These are phyloP conservation scores for Drosophila melanica DNA, from an alignment of 1,140 invertebrate genomes.

Conservation along the genomic window DNA sequence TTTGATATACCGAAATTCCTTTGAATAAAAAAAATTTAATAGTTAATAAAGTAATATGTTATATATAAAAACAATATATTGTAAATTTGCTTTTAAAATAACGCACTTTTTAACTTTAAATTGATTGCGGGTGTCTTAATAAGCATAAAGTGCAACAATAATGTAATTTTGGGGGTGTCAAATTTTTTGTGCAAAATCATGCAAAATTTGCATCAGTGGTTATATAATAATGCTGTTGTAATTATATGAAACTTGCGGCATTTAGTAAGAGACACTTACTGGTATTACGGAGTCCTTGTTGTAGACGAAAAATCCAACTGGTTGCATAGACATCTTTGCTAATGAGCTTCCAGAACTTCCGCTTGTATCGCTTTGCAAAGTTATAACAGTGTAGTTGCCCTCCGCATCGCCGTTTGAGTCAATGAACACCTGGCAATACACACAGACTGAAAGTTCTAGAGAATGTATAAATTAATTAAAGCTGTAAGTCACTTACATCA, in stretches of 20 bases:
- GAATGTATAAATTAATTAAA: neutral
- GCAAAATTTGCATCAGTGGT: too few species aligned
- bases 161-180: too few species aligned
- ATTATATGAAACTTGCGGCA: neutral
- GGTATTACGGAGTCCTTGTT: conserved; percentile 85
- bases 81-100: too few species aligned
- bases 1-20: conserved; percentile 88
- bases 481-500: conserved; percentile 86
- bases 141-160: too few species aligned
- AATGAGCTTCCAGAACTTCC: conserved; percentile 41
- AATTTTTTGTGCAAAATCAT: too few species aligned
- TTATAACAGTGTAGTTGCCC: conserved; percentile 94
- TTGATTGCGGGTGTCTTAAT: too few species aligned
- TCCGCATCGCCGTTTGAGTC: conserved; percentile 95
- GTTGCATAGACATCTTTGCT: conserved; percentile 86
- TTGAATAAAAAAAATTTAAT: neutral
- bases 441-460: neutral
- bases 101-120: too few species aligned
- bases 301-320: conserved; percentile 90
- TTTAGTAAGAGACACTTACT: conserved; percentile 57
- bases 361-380: conserved; percentile 86
- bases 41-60: too few species aligned
- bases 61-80: too few species aligned
- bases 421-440: conserved; percentile 88
- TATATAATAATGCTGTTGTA: neutral